These are phyloP conservation scores for Malurus cyaneus DNA, from an alignment of 2,113 vertebrate genomes.

Conservation along the genomic window DNA sequence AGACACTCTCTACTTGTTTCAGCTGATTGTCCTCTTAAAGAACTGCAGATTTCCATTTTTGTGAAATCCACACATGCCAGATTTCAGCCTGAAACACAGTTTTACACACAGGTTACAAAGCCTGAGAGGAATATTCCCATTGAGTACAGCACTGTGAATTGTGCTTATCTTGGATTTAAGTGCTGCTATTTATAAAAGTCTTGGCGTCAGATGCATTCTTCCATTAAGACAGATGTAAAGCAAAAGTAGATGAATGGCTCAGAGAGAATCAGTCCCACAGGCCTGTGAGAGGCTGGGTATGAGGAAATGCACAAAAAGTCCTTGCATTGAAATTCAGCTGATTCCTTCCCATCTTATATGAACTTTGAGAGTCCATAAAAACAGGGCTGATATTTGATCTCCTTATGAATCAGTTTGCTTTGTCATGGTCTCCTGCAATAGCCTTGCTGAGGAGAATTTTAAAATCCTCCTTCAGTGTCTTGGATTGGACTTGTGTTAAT, in stretches of 20 bases:
- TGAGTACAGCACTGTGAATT: neutral
- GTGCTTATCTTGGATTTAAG: conserved; percentile 26
- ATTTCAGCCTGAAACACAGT: neutral
- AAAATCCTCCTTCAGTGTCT: neutral
- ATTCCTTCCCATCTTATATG: neutral
- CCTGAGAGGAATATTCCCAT: neutral
- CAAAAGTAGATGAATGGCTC: conserved; percentile 12
- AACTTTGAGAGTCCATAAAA: neutral
- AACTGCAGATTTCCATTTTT: neutral
- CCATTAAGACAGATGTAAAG: neutral
- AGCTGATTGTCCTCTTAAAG: neutral
- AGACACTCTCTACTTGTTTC: neutral
- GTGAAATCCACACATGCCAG: neutral
- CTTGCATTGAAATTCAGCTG: neutral
- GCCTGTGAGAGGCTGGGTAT: neutral
- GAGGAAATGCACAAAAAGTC: neutral
- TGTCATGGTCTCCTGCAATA: neutral
- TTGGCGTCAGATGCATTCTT: neutral
- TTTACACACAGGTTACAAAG: neutral
- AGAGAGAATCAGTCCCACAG: neutral
- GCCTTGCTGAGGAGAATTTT: neutral
- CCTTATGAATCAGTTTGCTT: neutral
- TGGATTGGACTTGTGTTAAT: neutral
- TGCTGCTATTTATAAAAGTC: conserved; percentile 17
- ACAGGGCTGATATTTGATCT: neutral